Evolutionary conservation across 2,797 vertebrate genomes (phyloP), one percentile per base, ranked within the genome.

Genomic region (Adelosebastes latens): DNA sequence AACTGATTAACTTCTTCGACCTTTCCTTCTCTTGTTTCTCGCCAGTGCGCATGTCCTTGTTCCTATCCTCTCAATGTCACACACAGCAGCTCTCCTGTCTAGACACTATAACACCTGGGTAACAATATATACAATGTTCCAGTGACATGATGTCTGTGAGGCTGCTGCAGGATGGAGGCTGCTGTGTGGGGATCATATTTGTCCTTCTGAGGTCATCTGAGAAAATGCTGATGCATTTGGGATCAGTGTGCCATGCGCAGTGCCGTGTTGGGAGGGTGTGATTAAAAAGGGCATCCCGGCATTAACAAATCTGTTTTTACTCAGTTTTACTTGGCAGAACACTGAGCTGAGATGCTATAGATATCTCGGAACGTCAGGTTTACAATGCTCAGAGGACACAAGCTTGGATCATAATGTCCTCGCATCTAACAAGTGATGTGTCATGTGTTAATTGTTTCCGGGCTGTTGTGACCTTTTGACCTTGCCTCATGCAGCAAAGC

Each of bases 401-500:
- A 1, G 16, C 27, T 7, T 2, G 46, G 18, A 32, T 56, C 4
- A 4, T 8, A 46, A 11, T 27, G 64, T 67, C 42, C 56, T 56
- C 59, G 60, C 16, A 20, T 64, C 42, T 12, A 42, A 69, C 25
- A 20, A 27, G 27, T 76, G 24, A 42, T 71, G 59, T 42, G 58
- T 62, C 52, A 36, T 52, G 34, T 8, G 34, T 36, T 39, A 63
- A 22, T 2, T 14, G 29, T 0, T 52, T 76, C 42, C 3, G 6
- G 24, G 24, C 70, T 10, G 31, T 29, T 5, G n/a, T 87, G 89
- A 91, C 94, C 91, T 69, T 81, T 85, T 94, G 92, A 92, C 92
- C 72, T 95, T 94, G 93, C 68, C 64, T 85, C 58, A 75, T 91
- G 93, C 92, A 87, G 86, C 86, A 80, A 2, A 59, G 34, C 32